Conservation (phyloP, 2,113 vertebrate genomes). For the Leucosticte australis region DNA sequence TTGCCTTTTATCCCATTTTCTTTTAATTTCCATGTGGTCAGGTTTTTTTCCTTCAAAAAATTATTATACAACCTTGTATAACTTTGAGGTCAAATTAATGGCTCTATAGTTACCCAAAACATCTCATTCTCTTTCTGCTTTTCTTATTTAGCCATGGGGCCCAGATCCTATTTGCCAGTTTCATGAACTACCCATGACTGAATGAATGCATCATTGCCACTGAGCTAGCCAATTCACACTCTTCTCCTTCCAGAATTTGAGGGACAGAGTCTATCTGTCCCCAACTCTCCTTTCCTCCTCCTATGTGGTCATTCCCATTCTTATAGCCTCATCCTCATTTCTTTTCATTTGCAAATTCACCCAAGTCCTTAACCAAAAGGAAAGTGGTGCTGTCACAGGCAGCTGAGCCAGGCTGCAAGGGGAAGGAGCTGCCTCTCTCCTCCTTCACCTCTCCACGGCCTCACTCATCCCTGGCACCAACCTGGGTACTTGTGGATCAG, state of each 20-base stretch:
- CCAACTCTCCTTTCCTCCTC: neutral
- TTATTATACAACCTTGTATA: neutral
- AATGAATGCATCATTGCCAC: slow-evolving; percentile 22
- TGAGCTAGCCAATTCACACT: neutral
- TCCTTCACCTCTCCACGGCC: neutral
- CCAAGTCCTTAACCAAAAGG: neutral
- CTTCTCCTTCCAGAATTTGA: slow-evolving; percentile 3
- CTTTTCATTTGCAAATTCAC: slow-evolving; percentile 37
- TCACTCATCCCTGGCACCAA: neutral
- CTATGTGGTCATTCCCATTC: neutral
- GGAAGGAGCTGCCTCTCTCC: neutral
- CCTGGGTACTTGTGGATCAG: neutral
- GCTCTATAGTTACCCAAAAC: neutral
- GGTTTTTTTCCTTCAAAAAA: neutral
- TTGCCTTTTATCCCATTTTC: slow-evolving; percentile 28
- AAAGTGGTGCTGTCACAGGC: neutral
- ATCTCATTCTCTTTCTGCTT: neutral
- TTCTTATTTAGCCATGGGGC: neutral
- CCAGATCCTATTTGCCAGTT: slow-evolving; percentile 22
- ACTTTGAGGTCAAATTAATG: neutral
- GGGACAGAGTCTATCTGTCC: slow-evolving; percentile 35
- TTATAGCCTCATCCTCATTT: slow-evolving; percentile 5
- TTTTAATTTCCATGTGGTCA: neutral
- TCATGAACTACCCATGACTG: slow-evolving; percentile 24
- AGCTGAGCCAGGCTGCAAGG: neutral